A percentile compares a stretch with the other conserved stretches of the same genome.
These are phyloP conservation scores for Agriopis marginaria DNA, from an alignment of 2,888 invertebrate species.

Conservation along the genomic window DNA sequence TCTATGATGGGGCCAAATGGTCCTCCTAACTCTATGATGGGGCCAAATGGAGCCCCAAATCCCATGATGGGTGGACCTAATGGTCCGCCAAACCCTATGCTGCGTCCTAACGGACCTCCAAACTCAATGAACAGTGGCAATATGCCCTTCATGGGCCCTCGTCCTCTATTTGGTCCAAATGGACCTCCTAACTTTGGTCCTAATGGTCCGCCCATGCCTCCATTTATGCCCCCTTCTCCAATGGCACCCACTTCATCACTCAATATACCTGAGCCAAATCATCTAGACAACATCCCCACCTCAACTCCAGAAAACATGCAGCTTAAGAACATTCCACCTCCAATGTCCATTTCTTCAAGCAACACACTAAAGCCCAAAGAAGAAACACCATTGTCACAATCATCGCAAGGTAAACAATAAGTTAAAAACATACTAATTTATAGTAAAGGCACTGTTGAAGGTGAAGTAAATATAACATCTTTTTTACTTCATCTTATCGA, in stretches of 20 bases:
- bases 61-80: conserved; percentile 56
- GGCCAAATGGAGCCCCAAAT: conserved; percentile 63
- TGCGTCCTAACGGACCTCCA: conserved; percentile 59
- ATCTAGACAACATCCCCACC: conserved; percentile 20
- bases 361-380: conserved; percentile 50
- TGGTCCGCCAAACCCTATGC: conserved; percentile 58
- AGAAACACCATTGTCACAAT: conserved; percentile 62
- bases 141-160: conserved; percentile 73
- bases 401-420: conserved; percentile 67
- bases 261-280: conserved; percentile 28
- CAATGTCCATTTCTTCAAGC: conserved; percentile 83
- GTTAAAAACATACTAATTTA: conserved; percentile 23
- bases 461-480: conserved; percentile 22
- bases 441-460: conserved; percentile 30
- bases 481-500: conserved; percentile 32
- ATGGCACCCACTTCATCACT: conserved; percentile 21
- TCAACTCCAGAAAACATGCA: conserved; percentile 68
- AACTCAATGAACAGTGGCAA: conserved; percentile 56
- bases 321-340: conserved; percentile 87
- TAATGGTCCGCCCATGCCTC: conserved; percentile 56
- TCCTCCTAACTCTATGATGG: conserved; percentile 54
- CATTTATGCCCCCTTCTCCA: conserved; percentile 61
- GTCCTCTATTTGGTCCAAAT: conserved; percentile 74
- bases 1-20: conserved; percentile 52
- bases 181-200: conserved; percentile 67